A percentile compares a stretch with the other conserved stretches of the same genome.
These are phyloP conservation scores for Aphidoletes aphidimyza DNA, from an alignment of 2,888 invertebrate species.

Conservation along the genomic window DNA sequence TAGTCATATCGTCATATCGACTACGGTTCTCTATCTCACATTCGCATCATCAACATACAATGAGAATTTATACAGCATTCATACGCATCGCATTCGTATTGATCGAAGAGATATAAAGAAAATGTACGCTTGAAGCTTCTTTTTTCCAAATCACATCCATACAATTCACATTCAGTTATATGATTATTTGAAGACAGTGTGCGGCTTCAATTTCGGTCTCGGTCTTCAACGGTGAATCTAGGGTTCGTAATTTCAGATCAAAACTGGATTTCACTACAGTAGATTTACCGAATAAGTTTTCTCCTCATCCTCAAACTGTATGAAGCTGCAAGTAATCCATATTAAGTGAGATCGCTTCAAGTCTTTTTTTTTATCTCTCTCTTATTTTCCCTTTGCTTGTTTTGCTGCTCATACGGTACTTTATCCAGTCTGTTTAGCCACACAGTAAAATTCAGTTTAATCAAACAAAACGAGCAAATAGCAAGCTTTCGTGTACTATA, in stretches of 20 bases:
- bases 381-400: too few relatives aligned
- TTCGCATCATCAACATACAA: too few relatives aligned
- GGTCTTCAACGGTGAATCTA: neutral
- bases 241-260: slow-evolving; percentile 39
- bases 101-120: neutral
- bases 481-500: neutral
- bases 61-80: too few relatives aligned
- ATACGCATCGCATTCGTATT: neutral
- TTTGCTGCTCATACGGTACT: too few relatives aligned
- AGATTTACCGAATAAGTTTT: neutral
- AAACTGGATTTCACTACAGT: neutral
- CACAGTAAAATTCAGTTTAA: neutral
- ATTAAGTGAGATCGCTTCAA: neutral
- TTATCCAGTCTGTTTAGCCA: neutral
- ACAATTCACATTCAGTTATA: neutral
- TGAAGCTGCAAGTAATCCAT: neutral
- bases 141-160: slow-evolving; percentile 1
- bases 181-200: slow-evolving; percentile 18
- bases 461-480: neutral
- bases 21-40: too few relatives aligned
- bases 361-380: neutral
- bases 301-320: neutral
- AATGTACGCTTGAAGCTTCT: neutral
- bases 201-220: neutral
- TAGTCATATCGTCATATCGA: too few relatives aligned